These are phyloP conservation scores for Catocala sponsa DNA, from an alignment of 2,888 invertebrate species.

Conservation along the genomic window DNA sequence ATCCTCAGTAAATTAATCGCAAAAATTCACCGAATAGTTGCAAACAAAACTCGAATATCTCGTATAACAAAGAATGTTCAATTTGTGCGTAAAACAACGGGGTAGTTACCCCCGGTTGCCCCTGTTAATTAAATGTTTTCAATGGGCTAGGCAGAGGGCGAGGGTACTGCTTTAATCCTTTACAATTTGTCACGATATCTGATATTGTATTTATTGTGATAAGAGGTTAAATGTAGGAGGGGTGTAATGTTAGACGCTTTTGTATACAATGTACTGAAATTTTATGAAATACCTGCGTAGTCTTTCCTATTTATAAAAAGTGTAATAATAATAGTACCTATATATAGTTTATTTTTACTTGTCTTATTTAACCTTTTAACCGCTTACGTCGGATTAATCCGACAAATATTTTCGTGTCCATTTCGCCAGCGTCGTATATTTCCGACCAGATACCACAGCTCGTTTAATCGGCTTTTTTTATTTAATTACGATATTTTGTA, in stretches of 20 bases:
- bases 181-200: conserved; percentile 51
- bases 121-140: conserved; percentile 53
- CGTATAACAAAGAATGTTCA: conserved; percentile 45
- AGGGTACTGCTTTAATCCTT: conserved; percentile 28
- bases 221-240: conserved; percentile 28
- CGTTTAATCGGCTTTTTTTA: too few relatives aligned
- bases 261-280: neutral
- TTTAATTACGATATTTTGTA: too few relatives aligned
- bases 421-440: too few relatives aligned
- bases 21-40: conserved; percentile 20
- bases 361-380: too few relatives aligned
- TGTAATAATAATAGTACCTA: too few relatives aligned
- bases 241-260: conserved; percentile 17
- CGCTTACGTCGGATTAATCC: too few relatives aligned
- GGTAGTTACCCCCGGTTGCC: conserved; percentile 32
- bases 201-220: conserved; percentile 48
- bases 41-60: conserved; percentile 41
- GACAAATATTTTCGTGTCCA: too few relatives aligned
- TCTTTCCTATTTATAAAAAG: too few relatives aligned
- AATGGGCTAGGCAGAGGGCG: conserved; percentile 26
- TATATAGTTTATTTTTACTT: too few relatives aligned
- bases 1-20: neutral
- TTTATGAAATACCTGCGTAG: neutral
- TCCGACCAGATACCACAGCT: too few relatives aligned
- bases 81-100: conserved; percentile 45